Evolutionary conservation across 2,888 invertebrate genomes (phyloP).

Genomic region (Napeogenes sylphis): DNA sequence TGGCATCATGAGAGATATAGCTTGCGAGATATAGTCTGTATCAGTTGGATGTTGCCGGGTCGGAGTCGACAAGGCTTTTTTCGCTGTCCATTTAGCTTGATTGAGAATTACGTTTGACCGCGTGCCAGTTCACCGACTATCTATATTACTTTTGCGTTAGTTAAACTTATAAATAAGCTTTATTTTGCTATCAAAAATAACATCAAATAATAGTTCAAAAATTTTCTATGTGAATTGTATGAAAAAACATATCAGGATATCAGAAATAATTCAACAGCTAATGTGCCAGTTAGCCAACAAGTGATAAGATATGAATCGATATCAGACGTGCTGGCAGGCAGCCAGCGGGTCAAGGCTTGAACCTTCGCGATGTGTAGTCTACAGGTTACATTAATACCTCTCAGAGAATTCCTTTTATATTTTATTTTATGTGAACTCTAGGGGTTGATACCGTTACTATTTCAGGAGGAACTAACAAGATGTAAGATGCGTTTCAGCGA

Average conservation of each 20-base stretch:
- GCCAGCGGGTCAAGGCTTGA: slow-evolving; percentile 15
- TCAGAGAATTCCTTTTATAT: not conserved
- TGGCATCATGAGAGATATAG: no score
- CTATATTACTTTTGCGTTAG: slow-evolving; percentile 7
- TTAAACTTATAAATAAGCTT: not conserved
- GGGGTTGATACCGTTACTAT: not conserved
- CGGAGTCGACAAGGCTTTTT: slow-evolving; percentile 13
- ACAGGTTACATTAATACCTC: not conserved
- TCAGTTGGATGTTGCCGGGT: not conserved
- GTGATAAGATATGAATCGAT: slow-evolving; percentile 28
- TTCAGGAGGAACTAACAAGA: not conserved
- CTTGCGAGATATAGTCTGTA: no score
- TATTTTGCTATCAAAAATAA: no score
- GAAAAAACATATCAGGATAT: no score
- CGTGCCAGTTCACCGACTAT: slow-evolving; percentile 14
- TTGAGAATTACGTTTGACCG: slow-evolving; percentile 3
- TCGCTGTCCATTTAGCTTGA: slow-evolving; percentile 16
- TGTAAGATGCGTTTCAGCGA: slow-evolving; percentile 11
- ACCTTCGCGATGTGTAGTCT: not conserved
- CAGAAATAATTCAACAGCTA: no score
- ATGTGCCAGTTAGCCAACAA: slow-evolving; percentile 17
- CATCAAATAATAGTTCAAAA: no score
- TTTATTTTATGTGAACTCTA: not conserved
- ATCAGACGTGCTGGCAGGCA: slow-evolving; percentile 17
- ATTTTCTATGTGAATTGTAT: no score